Conservation (phyloP, 2,113 vertebrate genomes). For the Pedetes capensis region DNA sequence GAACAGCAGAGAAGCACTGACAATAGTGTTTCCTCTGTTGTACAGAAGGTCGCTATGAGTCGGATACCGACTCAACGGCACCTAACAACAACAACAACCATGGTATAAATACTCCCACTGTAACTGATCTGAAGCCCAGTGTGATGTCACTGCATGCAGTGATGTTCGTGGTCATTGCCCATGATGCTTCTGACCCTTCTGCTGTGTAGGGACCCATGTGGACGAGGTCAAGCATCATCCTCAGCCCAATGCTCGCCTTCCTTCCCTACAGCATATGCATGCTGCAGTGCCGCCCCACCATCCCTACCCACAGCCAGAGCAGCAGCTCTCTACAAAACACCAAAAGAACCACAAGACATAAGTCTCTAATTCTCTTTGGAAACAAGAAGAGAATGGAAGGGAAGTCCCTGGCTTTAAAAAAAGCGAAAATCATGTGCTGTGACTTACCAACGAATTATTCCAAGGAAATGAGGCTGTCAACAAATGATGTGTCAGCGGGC, state of each 20-base stretch:
- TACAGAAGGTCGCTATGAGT: too few species aligned
- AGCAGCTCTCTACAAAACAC: background rate
- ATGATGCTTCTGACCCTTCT: background rate
- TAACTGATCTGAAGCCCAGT: background rate
- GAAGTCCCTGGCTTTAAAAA: background rate
- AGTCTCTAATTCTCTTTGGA: background rate
- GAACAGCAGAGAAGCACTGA: too few species aligned
- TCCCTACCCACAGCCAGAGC: background rate
- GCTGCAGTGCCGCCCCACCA: background rate
- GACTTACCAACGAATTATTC: background rate
- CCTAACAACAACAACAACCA: too few species aligned
- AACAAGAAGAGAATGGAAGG: background rate
- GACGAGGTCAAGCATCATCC: background rate
- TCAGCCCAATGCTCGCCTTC: background rate
- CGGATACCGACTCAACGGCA: too few species aligned
- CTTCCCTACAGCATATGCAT: background rate
- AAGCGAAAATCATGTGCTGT: background rate
- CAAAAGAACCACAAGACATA: background rate
- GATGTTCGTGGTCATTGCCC: background rate
- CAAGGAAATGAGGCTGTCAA: background rate
- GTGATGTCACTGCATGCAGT: background rate
- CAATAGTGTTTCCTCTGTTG: too few species aligned
- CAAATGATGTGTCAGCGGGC: background rate
- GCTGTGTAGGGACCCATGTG: background rate
- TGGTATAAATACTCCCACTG: background rate